A percentile compares a stretch with the other conserved stretches of the same genome.
These are phyloP conservation scores for Leptinotarsa lineolata DNA, from an alignment of 1,140 invertebrate genomes.

Conservation along the genomic window DNA sequence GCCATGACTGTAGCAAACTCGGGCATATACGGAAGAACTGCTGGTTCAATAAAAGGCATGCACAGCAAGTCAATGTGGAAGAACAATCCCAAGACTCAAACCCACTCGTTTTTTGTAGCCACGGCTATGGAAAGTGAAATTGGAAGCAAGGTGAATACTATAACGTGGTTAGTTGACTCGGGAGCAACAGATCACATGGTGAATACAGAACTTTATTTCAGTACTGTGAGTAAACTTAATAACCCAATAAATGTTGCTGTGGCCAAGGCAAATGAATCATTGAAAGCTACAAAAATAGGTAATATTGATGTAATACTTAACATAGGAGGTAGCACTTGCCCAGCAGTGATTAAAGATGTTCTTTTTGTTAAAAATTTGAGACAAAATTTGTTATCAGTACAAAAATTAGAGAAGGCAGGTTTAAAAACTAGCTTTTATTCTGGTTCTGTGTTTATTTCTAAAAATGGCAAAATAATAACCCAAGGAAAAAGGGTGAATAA, in stretches of 20 bases:
- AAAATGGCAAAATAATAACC: too few species aligned
- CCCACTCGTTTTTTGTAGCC: not conserved
- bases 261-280: too few species aligned
- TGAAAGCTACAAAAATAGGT: too few species aligned
- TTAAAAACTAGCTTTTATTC: too few species aligned
- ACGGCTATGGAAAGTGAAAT: not conserved
- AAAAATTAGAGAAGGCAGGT: not conserved
- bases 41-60: not conserved
- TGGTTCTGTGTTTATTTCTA: too few species aligned
- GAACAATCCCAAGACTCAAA: not conserved
- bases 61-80: not conserved
- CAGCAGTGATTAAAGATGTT: not conserved
- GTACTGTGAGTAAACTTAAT: too few species aligned
- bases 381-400: not conserved
- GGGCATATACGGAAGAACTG: not conserved
- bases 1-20: not conserved
- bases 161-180: not conserved
- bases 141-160: not conserved
- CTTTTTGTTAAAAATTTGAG: not conserved
- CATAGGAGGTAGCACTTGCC: too few species aligned
- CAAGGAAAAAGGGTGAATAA: too few species aligned
- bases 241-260: too few species aligned
- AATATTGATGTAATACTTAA: too few species aligned
- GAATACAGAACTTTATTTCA: too few species aligned
- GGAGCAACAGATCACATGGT: not conserved